These are phyloP conservation scores for Trematocara marginatum DNA, from an alignment of 2,113 vertebrate genomes.

Conservation along the genomic window DNA sequence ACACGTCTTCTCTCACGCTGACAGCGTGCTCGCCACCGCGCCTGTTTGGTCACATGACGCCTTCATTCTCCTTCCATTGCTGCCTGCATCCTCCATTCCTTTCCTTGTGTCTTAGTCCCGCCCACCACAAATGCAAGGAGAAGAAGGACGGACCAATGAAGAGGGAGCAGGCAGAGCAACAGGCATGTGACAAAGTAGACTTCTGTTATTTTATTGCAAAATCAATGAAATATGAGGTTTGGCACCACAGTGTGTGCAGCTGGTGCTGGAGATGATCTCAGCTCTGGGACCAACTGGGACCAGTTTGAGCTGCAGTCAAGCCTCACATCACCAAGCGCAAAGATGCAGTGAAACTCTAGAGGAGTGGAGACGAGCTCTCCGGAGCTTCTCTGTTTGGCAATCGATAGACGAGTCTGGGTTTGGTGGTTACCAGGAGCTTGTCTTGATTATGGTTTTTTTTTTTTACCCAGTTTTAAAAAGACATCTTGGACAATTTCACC, in stretches of 20 bases:
- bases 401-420: not conserved
- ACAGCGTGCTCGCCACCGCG: not conserved
- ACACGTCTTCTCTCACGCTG: fast-evolving
- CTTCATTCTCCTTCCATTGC: not conserved
- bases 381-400: no score
- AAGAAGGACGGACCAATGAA: not conserved
- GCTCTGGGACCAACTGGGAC: not conserved
- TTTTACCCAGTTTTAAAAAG: not conserved
- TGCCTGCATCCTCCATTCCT: not conserved
- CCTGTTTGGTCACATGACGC: not conserved
- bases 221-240: not conserved
- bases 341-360: not conserved
- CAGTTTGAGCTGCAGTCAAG: not conserved
- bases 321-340: not conserved
- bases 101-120: not conserved
- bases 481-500: not conserved
- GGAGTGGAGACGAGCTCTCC: not conserved
- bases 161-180: not conserved
- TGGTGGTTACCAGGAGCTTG: not conserved
- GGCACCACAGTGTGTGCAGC: not conserved
- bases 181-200: not conserved
- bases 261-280: not conserved
- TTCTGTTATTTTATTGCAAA: not conserved
- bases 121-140: not conserved
- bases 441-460: fast-evolving